Evolutionary conservation across 2,888 invertebrate species (phyloP).

Genomic region (Phrixothrix hirtus): DNA sequence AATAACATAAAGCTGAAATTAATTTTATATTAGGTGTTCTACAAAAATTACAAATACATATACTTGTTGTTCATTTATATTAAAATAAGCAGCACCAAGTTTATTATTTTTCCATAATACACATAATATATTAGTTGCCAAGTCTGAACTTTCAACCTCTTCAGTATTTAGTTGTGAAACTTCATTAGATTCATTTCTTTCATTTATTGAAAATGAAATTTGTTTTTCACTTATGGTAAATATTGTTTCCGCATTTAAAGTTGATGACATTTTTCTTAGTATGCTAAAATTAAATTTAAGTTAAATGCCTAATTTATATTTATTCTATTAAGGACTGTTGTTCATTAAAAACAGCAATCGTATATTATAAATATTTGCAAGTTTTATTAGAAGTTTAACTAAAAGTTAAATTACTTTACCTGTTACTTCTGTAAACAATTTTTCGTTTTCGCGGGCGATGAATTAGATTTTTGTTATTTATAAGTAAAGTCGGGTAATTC

Average conservation of each 20-base stretch:
- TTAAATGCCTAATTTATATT: too few species aligned
- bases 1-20: slow-evolving; percentile 65
- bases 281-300: too few species aligned
- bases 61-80: slow-evolving; percentile 67
- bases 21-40: too few species aligned
- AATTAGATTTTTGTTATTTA: too few species aligned
- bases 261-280: background rate
- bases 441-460: too few species aligned
- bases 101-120: slow-evolving; percentile 67
- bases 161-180: background rate
- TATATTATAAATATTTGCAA: too few species aligned
- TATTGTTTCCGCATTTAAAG: background rate
- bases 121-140: slow-evolving; percentile 62
- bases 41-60: slow-evolving; percentile 5
- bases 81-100: slow-evolving; percentile 76
- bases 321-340: too few species aligned
- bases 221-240: background rate
- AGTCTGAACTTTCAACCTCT: background rate
- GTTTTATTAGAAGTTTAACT: too few species aligned
- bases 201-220: background rate
- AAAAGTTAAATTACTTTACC: too few species aligned
- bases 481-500: too few species aligned
- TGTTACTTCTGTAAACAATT: too few species aligned
- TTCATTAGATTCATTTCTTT: background rate
- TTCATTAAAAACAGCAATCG: too few species aligned